These are phyloP conservation scores for Colossoma macropomum DNA, from an alignment of 2,113 vertebrate genomes.

Conservation along the genomic window DNA sequence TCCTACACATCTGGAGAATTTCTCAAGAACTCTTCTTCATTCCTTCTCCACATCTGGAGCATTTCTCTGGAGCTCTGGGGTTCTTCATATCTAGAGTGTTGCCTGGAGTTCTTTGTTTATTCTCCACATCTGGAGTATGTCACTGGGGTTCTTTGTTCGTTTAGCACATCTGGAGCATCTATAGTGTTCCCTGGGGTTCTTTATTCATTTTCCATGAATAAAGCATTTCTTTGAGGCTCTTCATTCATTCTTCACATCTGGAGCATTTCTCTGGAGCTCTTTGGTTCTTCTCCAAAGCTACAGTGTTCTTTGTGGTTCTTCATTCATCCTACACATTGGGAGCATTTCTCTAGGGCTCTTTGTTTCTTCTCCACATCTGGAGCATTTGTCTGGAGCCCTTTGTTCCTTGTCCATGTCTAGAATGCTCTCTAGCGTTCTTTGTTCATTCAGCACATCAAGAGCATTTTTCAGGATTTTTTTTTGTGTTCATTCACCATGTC, in stretches of 20 bases:
- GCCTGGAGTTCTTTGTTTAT: background rate
- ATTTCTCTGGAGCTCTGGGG: too few species aligned
- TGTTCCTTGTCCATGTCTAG: too few species aligned
- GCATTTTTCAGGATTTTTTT: background rate
- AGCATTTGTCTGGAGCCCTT: background rate
- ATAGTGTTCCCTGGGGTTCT: background rate
- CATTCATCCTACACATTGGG: background rate
- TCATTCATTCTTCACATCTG: background rate
- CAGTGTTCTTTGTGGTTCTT: too few species aligned
- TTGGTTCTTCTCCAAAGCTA: background rate
- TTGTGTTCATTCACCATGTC: background rate
- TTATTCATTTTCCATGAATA: background rate
- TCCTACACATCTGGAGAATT: too few species aligned
- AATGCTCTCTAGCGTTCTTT: background rate
- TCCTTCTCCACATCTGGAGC: background rate
- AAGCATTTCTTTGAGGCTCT: background rate
- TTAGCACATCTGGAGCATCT: background rate
- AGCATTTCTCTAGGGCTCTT: background rate
- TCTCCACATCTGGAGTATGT: background rate
- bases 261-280: background rate
- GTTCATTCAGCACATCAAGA: background rate
- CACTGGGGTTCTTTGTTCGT: background rate
- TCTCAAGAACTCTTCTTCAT: too few species aligned
- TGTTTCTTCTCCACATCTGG: too few species aligned
- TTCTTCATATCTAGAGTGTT: too few species aligned